Percentiles rank a stretch among this genome's conserved stretches.
Conservation (phyloP, 2,797 vertebrate species). For the Morelia viridis region DNA sequence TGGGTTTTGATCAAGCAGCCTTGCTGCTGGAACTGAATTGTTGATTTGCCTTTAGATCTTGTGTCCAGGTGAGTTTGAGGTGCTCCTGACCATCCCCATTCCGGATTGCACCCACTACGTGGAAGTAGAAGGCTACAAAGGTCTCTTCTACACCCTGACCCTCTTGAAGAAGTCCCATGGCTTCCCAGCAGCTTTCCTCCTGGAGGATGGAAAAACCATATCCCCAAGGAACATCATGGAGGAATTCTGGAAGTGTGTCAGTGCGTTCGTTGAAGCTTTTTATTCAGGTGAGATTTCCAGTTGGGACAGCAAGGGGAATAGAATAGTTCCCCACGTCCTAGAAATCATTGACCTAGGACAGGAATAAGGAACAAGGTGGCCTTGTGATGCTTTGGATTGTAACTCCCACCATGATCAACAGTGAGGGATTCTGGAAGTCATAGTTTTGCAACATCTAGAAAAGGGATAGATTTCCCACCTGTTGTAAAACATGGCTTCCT, state of each 20-base stretch:
- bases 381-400: no score
- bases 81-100: conserved; percentile 69
- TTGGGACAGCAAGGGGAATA: no score
- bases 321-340: no score
- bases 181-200: conserved; percentile 62
- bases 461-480: no score
- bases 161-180: conserved; percentile 31
- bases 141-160: conserved; percentile 69
- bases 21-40: no score
- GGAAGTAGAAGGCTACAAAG: conserved; percentile 55
- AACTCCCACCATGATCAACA: no score
- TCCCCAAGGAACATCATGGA: conserved; percentile 65
- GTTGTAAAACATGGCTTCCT: no score
- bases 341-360: no score
- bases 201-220: conserved; percentile 62
- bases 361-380: no score
- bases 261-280: conserved; percentile 63
- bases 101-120: conserved; percentile 31
- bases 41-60: conserved; percentile 59
- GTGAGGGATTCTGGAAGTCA: no score
- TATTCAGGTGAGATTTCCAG: conserved; percentile 11
- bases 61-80: conserved; percentile 71
- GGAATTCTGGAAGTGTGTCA: conserved; percentile 64
- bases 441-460: no score
- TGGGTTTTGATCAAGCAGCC: no score